Base-by-base conservation (phyloP, 2,888 invertebrate species). In the Hemistola chrysoprasaria region DNA sequence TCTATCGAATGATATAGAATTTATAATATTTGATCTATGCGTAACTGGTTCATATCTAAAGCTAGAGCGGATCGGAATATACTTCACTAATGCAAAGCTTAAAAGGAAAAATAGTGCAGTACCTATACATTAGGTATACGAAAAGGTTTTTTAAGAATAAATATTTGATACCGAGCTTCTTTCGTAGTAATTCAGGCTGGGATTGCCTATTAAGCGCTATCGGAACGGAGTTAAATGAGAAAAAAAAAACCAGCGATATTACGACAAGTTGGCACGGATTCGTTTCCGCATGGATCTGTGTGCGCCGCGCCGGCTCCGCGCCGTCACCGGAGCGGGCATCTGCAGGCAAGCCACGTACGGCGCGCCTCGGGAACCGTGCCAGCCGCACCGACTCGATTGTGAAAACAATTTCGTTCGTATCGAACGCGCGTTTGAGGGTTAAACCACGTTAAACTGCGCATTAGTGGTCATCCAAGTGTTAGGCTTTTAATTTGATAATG, bases 321-420 rank as follows among this genome's bases (percentile, higher is more conserved):
- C 10, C n/a, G n/a, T n/a, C 6, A 23, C 8, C 11, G 11, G 11
- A 8, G 11, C 21, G 28, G 30, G 46, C 23, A 30, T 54, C 49
- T 34, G 50, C 46, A 56, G 41, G 49, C 58, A 23, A 28, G 34
- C 34, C 59, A 59, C 59, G 62, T 59, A 40, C 24, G n/a, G n/a
- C n/a, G n/a, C 28, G 4, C 10, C 20, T 16, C 47, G 48, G 44
- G 51, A 43, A 24, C 30, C 35, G 35, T 35, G 53, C 46, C 45
- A 46, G 35, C 54, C 47, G 32, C 22, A 16, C 34, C 38, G 26
- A 24, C 26, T 37, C 53, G 46, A 50, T 57, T 54, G 59, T 35
- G 48, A 53, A 61, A 61, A 61, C 57, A 57, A 55, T 61, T 57
- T 54, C 41, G 43, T 56, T 54, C 41, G 43, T 40, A 51, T 59